Conservation (phyloP, 2,113 vertebrate genomes). For the Colius striatus region DNA sequence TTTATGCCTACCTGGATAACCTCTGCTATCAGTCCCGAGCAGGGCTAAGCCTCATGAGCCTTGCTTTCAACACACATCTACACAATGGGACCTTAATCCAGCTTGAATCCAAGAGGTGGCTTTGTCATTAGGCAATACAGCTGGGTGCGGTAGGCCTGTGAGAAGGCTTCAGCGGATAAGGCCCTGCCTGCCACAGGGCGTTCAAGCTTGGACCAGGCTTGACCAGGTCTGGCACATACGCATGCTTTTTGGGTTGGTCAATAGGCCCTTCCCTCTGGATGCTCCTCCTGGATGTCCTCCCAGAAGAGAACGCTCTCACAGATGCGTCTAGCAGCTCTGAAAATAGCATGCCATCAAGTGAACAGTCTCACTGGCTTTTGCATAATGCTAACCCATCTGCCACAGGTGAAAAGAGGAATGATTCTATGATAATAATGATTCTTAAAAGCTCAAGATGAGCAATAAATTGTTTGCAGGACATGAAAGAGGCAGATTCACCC, state of each 20-base stretch:
- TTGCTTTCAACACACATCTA: conserved; percentile 18
- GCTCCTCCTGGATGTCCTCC: neutral
- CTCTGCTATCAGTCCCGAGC: neutral
- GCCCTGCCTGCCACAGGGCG: rapidly evolving
- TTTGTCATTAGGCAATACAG: neutral
- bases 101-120: neutral
- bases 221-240: neutral
- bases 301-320: neutral
- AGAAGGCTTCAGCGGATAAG: neutral
- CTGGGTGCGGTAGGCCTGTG: neutral
- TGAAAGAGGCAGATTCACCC: neutral
- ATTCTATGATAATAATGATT: too few species aligned
- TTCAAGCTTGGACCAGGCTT: neutral
- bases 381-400: neutral
- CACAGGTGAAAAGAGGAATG: neutral
- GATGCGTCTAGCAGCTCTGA: neutral
- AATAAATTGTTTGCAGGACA: neutral
- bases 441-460: neutral
- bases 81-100: neutral
- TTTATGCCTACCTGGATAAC: neutral
- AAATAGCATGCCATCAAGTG: rapidly evolving
- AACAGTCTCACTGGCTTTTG: rapidly evolving
- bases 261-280: neutral
- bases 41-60: neutral
- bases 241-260: neutral